Base-by-base conservation (phyloP, 2,888 invertebrate genomes). In the Melinaea menophilus region DNA sequence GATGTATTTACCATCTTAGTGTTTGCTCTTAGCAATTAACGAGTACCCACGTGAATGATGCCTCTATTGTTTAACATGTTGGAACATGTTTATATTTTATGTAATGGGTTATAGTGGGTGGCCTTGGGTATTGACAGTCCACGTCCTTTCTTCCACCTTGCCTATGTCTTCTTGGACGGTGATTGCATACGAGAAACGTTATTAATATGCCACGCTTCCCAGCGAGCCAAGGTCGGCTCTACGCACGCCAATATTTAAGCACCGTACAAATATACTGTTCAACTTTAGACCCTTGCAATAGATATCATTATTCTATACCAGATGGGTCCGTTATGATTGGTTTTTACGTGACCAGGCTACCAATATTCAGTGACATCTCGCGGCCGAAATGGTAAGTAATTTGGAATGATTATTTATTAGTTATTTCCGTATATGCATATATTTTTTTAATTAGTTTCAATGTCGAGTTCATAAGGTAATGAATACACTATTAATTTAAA, bases 131-230 rank as follows among this genome's bases (percentile, higher is more conserved):
- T 80, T 85, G 82, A 82, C 86, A 87, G 86, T 82, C 86, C 86
- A 82, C 87, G 89, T 85, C 88, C 88, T 90, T 90, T 90, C 89
- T 86, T 88, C 89, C 86, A 87, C 85, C 85, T 82, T 83, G 81
- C 74, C 81, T 84, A 85, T 83, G 82, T 87, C 85, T 88, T 85
- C 85, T 80, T 78, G 82, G 73, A 88, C 85, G 84, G 79, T 80
- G 86, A 85, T 83, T 86, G 88, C 86, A 86, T 88, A 87, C 87
- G 74, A 82, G 86, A 88, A 85, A 78, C 75, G 74, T 79, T 83
- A 86, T 88, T 88, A 87, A 84, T 86, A 88, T 88, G 87, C 86
- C 82, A 79, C 81, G 76, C 79, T 82, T 84, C 82, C 79, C 75
- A 75, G 76, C 78, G 69, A 46, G 41, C 71, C 86, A 88, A 88